Conservation (phyloP, 2,113 vertebrate species). For the Passer montanus region DNA sequence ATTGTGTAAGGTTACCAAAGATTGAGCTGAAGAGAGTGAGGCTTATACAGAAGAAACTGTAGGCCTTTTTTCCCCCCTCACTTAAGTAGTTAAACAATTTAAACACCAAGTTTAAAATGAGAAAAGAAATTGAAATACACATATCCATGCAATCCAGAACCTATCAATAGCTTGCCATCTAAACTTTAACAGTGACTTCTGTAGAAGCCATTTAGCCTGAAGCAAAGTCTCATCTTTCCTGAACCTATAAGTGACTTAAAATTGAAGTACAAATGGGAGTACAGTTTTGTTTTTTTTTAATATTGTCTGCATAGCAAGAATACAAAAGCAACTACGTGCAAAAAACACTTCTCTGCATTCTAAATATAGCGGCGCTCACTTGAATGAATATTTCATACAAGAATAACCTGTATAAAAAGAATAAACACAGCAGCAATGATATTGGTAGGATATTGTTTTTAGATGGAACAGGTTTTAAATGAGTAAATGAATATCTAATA, state of each 20-base stretch:
- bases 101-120: background rate
- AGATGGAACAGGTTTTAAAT: conserved; percentile 28
- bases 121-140: background rate
- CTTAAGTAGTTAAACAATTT: background rate
- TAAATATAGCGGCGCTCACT: conserved; percentile 59
- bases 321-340: conserved; percentile 42
- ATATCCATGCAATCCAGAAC: background rate
- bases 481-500: conserved; percentile 28
- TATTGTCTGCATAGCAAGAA: conserved; percentile 13
- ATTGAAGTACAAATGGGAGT: background rate
- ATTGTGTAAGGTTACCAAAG: background rate
- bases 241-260: background rate
- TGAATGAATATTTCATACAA: conserved; percentile 65
- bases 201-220: background rate
- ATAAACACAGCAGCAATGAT: background rate
- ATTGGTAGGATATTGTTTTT: conserved; percentile 40
- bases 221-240: background rate
- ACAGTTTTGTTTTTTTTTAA: background rate
- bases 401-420: conserved; percentile 55
- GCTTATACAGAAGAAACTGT: background rate
- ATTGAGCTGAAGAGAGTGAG: background rate
- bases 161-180: background rate
- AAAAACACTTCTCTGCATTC: conserved; percentile 41
- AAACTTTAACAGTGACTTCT: background rate
- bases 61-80: background rate